Base-by-base conservation (phyloP, 2,888 invertebrate species). In the Iphiclides podalirius region DNA sequence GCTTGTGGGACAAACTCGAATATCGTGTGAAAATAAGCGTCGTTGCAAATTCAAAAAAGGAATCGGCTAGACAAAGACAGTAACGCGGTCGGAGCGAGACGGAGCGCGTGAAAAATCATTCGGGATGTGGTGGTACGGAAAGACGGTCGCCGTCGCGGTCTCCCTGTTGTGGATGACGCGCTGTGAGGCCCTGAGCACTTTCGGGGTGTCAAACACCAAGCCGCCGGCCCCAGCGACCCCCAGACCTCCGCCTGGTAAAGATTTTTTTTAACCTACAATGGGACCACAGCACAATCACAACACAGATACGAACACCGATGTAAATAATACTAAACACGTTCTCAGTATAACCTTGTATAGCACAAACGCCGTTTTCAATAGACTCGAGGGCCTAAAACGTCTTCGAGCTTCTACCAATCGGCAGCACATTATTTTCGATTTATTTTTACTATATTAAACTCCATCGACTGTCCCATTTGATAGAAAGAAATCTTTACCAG, bases 141-240 rank as follows among this genome's bases (percentile, higher is more conserved):
- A 77, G 66, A 80, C 75, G 13, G 79, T 77, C 28, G 72, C 75
- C 39, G 59, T 78, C 54, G 72, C 79, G 47, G 66, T 79, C 52
- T 73, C 77, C 38, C 60, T 83, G 42, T 63, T 83, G 28, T 79
- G 78, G 61, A 63, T 83, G 39, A 77, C 82, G 4, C 81, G 88
- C 43, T 82, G 84, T 11, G 90, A 91, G 62, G 93, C 93, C 14
- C 81, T 93, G 55, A 93, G 93, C 50, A 93, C 93, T 28, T 93
- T 93, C 64, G 93, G 93, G 36, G 93, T 93, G 62, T 91, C 92
- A 12, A 93, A 90, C 67, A 90, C 91, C 34, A 86, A 88, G 57
- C 88, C 90, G 39, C 89, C 91, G 2, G 83, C 89, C n/a, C 85
- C 91, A 2, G 85, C 91, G 3, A 89, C 89, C 23, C 90, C 90